Evolutionary conservation across 2,797 vertebrate genomes (phyloP).

Genomic region (Ptychadena robeensis): DNA sequence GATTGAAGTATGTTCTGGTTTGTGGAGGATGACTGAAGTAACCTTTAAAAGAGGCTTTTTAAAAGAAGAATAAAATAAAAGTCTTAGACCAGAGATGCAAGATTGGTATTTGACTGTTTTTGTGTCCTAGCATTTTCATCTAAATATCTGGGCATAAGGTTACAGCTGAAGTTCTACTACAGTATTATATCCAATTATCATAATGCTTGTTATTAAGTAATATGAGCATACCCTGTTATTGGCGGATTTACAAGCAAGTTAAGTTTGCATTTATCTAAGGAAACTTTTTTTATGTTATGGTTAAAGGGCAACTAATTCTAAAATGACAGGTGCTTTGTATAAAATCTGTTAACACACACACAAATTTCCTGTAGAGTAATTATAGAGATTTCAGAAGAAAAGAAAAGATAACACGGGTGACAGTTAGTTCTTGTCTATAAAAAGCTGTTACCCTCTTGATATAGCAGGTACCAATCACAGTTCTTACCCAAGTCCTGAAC

Average conservation of each 20-base stretch:
- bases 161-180: conserved; percentile 3
- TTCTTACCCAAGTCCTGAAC: too few relatives aligned
- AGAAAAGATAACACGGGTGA: not conserved
- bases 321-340: not conserved
- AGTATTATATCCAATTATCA: conserved; percentile 2
- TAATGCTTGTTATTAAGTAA: not conserved
- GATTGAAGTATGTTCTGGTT: conserved; percentile 62
- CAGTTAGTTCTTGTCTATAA: too few relatives aligned
- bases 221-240: not conserved
- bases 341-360: not conserved
- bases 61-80: conserved; percentile 48
- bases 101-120: conserved; percentile 39
- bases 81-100: conserved; percentile 24
- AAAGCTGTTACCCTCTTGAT: too few relatives aligned
- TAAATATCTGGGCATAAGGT: conserved; percentile 39
- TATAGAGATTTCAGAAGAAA: not conserved
- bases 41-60: conserved; percentile 53
- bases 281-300: not conserved
- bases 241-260: not conserved
- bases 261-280: not conserved
- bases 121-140: conserved; percentile 45
- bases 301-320: not conserved
- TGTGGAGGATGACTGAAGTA: conserved; percentile 58
- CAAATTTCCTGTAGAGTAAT: not conserved
- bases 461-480: too few relatives aligned